phyloP scores from a whole-genome alignment of 30 jellyfish, hydroid and myxozoan species.

The Aurelia coerulea region DNA sequence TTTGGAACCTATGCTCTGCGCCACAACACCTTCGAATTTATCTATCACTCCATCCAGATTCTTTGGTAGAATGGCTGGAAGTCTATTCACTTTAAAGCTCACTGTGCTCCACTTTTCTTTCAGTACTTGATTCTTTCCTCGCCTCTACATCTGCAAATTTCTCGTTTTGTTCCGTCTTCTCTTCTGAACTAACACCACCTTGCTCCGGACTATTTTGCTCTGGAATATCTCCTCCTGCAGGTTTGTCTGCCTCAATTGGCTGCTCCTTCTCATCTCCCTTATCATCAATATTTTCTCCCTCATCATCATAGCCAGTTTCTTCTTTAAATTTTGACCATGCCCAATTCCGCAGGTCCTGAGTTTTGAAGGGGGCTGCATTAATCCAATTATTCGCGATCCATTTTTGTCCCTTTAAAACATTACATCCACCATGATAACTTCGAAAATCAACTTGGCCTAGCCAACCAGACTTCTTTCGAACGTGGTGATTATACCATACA shows the following conservation, averaged over 20 bases:
- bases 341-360: conserved; percentile 51
- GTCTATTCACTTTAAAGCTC: too few species aligned
- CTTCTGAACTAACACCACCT: neutral
- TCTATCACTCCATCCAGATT: too few species aligned
- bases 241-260: neutral
- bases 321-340: conserved; percentile 36
- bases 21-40: too few species aligned
- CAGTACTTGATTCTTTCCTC: too few species aligned
- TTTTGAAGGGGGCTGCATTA: conserved; percentile 52
- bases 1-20: too few species aligned
- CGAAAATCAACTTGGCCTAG: conserved; percentile 73
- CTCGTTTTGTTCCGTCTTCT: too few species aligned
- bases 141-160: too few species aligned
- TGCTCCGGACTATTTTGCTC: neutral
- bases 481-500: conserved; percentile 71
- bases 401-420: conserved; percentile 65
- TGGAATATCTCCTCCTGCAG: neutral
- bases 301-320: neutral
- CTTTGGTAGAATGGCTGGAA: too few species aligned
- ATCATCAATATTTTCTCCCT: neutral
- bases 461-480: conserved; percentile 66
- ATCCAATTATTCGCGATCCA: conserved; percentile 91
- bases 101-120: too few species aligned
- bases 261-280: neutral
- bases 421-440: conserved; percentile 81